Percentiles rank a stretch among this genome's conserved stretches.
Evolutionary conservation across 2,888 invertebrate genomes (phyloP).

Genomic region (Phyllotreta cruciferae): DNA sequence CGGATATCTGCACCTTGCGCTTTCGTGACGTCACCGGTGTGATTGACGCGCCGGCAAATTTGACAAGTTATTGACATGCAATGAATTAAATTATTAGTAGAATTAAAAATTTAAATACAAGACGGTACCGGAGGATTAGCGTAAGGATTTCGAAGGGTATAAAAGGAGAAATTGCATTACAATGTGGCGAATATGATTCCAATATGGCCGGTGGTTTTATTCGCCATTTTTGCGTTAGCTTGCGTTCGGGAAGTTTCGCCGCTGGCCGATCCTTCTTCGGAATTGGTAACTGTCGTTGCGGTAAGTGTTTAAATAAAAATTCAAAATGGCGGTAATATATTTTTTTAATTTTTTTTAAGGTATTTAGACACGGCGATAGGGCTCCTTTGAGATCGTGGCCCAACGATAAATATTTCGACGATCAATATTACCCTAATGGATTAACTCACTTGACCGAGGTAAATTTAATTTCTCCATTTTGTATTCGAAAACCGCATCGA

Average conservation of each 20-base stretch:
- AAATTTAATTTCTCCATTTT: conserved; percentile 16
- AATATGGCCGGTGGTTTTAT: no score
- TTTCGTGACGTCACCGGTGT: neutral
- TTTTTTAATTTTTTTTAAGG: conserved; percentile 21
- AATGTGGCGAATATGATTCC: no score
- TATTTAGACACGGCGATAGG: conserved; percentile 34
- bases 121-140: no score
- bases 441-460: conserved; percentile 30
- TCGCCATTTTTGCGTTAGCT: no score
- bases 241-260: no score
- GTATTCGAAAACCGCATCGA: no score
- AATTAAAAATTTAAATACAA: neutral
- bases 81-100: neutral
- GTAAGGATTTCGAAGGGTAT: no score
- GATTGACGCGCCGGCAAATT: neutral
- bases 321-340: conserved; percentile 3
- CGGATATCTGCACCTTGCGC: no score
- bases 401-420: conserved; percentile 29
- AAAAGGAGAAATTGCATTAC: no score
- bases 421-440: conserved; percentile 35
- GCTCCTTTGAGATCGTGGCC: conserved; percentile 29
- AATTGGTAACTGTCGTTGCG: conserved; percentile 2
- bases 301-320: conserved; percentile 5
- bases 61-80: neutral
- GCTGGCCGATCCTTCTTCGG: neutral